Conservation (phyloP, 1,140 invertebrate genomes). For the Zophobas morio region DNA sequence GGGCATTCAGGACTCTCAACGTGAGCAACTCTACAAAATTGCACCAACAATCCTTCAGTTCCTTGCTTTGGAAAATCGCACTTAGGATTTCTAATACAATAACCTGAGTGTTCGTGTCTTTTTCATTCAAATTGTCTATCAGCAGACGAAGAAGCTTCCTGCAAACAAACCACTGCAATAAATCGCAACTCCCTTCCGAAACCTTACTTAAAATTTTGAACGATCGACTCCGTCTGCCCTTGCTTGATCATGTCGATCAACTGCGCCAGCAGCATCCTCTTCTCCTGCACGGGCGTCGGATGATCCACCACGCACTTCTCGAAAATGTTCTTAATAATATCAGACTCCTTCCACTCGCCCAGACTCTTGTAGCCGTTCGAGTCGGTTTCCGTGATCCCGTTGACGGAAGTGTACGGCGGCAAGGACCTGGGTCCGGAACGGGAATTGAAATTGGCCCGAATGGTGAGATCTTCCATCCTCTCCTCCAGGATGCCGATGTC, state of each 20-base stretch:
- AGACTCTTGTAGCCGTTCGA: constrained; percentile 64
- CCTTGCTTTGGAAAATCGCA: constrained; percentile 84
- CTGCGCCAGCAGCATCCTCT: constrained; percentile 64
- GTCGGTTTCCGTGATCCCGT: constrained; percentile 61
- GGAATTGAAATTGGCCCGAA: constrained; percentile 54
- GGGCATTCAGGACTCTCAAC: constrained; percentile 88
- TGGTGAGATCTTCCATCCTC: constrained; percentile 69
- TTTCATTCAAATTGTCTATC: constrained; percentile 79
- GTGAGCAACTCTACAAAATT: constrained; percentile 91
- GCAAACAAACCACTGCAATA: constrained; percentile 59
- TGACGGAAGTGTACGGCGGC: constrained; percentile 59
- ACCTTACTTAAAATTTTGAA: constrained; percentile 72
- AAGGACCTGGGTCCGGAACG: constrained; percentile 58
- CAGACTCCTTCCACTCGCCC: constrained; percentile 60
- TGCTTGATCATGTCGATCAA: constrained; percentile 68
- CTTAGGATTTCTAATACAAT: constrained; percentile 83
- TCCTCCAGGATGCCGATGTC: constrained; percentile 66
- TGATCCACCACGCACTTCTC: constrained; percentile 63
- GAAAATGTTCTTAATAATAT: constrained; percentile 66
- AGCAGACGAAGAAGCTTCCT: constrained; percentile 82
- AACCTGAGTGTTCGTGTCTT: constrained; percentile 78
- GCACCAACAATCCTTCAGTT: constrained; percentile 83
- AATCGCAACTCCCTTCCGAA: constrained; percentile 5
- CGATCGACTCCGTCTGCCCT: constrained; percentile 68
- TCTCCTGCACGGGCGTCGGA: constrained; percentile 63